Percentiles rank a stretch among this genome's conserved stretches.
phyloP scores from a whole-genome alignment of 2,797 vertebrate species.

The Acanthurus lineatus region DNA sequence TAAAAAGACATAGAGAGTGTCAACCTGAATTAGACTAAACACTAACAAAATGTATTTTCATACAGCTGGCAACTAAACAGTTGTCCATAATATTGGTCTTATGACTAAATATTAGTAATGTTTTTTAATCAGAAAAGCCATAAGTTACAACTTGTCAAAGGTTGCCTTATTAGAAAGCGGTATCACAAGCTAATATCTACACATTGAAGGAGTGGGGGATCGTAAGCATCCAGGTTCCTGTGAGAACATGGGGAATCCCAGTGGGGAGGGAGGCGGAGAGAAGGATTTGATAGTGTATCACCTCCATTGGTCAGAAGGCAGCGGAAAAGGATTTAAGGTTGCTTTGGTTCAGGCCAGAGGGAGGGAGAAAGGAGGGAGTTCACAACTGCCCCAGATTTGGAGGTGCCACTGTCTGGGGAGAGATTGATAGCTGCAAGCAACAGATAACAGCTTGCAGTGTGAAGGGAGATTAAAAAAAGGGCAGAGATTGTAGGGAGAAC shows the following conservation, averaged over 20 bases:
- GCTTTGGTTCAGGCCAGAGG: conserved; percentile 52
- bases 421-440: conserved; percentile 78
- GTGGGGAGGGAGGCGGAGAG: no score
- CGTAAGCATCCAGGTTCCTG: no score
- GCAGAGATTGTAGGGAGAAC: conserved; percentile 69
- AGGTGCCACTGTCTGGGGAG: conserved; percentile 75
- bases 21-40: background rate
- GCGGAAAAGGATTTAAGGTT: conserved; percentile 53
- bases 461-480: conserved; percentile 73
- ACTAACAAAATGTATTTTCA: background rate
- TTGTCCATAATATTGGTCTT: background rate
- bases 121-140: background rate
- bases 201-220: background rate
- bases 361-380: conserved; percentile 52
- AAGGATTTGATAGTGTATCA: conserved; percentile 1
- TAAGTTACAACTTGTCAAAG: background rate
- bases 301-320: conserved; percentile 37
- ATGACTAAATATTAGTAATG: background rate
- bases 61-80: background rate
- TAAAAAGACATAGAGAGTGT: background rate
- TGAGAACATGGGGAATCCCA: no score
- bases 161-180: background rate
- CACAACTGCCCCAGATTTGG: conserved; percentile 74
- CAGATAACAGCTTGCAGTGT: conserved; percentile 76
- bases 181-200: background rate